A percentile compares a stretch with the other conserved stretches of the same genome.
phyloP scores from a whole-genome alignment of 2,113 vertebrate species.

The Thunnus thynnus region DNA sequence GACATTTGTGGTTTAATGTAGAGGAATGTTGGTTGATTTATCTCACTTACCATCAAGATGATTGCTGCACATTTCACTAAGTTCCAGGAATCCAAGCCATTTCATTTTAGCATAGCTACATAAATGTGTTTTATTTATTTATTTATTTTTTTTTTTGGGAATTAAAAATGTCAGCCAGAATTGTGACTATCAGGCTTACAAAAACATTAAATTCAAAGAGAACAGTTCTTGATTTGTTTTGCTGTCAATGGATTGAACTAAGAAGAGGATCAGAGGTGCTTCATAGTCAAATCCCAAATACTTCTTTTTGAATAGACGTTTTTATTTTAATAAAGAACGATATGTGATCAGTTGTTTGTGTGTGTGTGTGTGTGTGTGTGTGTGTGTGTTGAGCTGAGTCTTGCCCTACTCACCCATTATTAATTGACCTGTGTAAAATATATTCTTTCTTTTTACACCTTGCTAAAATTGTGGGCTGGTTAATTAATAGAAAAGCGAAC shows the following conservation, averaged over 20 bases:
- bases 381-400: not conserved
- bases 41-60: slow-evolving; percentile 2
- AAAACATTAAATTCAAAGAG: too few species aligned
- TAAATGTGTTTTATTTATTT: too few species aligned
- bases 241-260: not conserved
- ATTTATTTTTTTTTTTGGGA: too few species aligned
- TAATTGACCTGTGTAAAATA: not conserved
- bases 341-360: not conserved
- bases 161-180: not conserved
- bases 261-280: not conserved
- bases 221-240: not conserved
- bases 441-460: not conserved
- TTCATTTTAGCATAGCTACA: slow-evolving; percentile 1
- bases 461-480: slow-evolving; percentile 23
- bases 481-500: slow-evolving; percentile 50
- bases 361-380: not conserved
- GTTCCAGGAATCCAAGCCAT: not conserved
- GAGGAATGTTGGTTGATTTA: slow-evolving; percentile 13
- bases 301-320: not conserved
- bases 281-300: not conserved
- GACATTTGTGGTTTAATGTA: slow-evolving; percentile 21
- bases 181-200: too few species aligned
- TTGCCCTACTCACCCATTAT: not conserved
- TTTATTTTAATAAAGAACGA: not conserved
- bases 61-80: slow-evolving; percentile 8